Conservation (phyloP, 2,113 vertebrate species). For the Thunnus maccoyii region DNA sequence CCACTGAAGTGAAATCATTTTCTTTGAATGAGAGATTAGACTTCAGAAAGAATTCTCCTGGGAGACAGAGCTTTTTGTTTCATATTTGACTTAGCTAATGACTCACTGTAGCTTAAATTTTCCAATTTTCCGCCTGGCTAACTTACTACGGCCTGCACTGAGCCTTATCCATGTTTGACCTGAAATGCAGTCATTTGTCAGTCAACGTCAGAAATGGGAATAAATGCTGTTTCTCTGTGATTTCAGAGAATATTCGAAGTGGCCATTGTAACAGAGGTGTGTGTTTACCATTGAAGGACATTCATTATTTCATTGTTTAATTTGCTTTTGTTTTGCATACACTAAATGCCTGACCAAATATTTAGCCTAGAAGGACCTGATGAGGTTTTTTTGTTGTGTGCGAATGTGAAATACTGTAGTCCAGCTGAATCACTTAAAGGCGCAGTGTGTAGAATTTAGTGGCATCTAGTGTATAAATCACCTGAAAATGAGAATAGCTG, state of each 20-base stretch:
- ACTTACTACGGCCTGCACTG: slow-evolving; percentile 48
- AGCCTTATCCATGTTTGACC: slow-evolving; percentile 69
- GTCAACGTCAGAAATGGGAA: slow-evolving; percentile 61
- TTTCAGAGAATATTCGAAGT: neutral
- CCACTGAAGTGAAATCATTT: slow-evolving; percentile 81
- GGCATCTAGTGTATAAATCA: no score
- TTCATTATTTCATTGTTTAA: slow-evolving; percentile 42
- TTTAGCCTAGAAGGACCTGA: neutral
- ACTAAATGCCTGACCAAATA: slow-evolving; percentile 25
- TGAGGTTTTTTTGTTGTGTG: slow-evolving; percentile 13
- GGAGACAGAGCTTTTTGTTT: slow-evolving; percentile 80
- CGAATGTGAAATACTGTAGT: slow-evolving; percentile 16
- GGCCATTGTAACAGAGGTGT: slow-evolving; percentile 37
- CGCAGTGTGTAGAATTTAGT: no score
- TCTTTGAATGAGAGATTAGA: slow-evolving; percentile 77
- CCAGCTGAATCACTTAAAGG: slow-evolving; percentile 7
- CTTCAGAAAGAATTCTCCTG: slow-evolving; percentile 72
- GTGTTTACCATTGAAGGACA: slow-evolving; percentile 30
- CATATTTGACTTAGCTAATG: slow-evolving; percentile 84
- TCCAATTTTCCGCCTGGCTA: slow-evolving; percentile 83
- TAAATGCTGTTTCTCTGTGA: slow-evolving; percentile 26
- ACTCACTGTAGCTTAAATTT: slow-evolving; percentile 83
- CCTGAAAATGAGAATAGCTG: no score
- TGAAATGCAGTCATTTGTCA: slow-evolving; percentile 71
- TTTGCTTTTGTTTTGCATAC: slow-evolving; percentile 36